Evolutionary conservation across 92 coral and sea anemone species (phyloP).

Genomic region (Parazoanthus swiftii): DNA sequence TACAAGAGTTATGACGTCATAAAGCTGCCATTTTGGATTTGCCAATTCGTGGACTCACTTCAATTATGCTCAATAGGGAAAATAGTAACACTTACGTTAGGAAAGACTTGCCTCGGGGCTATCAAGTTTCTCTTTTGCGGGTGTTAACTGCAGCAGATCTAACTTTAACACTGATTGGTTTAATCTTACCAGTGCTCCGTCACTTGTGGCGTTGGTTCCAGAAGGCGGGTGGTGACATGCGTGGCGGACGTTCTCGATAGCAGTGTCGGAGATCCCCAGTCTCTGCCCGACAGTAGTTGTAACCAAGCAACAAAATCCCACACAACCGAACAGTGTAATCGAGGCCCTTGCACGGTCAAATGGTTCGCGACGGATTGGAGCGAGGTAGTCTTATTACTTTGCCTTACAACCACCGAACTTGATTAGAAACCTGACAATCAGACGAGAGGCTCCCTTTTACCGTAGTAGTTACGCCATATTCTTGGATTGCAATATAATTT

Average conservation of each 20-base stretch:
- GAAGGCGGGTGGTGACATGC: slow-evolving; percentile 68
- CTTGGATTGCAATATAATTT: no score
- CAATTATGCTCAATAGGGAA: no score
- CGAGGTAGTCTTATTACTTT: slow-evolving; percentile 53
- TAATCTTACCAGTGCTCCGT: slow-evolving; percentile 68
- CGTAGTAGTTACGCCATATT: neutral
- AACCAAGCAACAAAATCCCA: slow-evolving; percentile 58
- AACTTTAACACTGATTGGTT: neutral
- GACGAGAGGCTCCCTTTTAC: neutral
- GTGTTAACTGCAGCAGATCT: no score
- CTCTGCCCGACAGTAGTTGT: slow-evolving; percentile 65
- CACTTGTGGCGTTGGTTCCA: slow-evolving; percentile 77
- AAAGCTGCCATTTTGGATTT: no score
- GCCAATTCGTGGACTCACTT: no score
- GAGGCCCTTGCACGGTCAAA: slow-evolving; percentile 82
- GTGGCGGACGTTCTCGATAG: slow-evolving; percentile 36
- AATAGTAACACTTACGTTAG: no score
- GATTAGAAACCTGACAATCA: neutral
- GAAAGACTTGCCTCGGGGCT: no score
- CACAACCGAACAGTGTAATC: slow-evolving; percentile 65
- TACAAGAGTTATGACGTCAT: no score
- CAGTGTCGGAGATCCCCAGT: slow-evolving; percentile 23
- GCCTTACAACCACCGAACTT: neutral
- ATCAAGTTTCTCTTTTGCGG: no score
- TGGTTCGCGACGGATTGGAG: slow-evolving; percentile 91